Evolutionary conservation across 2,797 vertebrate species (phyloP).

Genomic region (Lacerta bilineata): DNA sequence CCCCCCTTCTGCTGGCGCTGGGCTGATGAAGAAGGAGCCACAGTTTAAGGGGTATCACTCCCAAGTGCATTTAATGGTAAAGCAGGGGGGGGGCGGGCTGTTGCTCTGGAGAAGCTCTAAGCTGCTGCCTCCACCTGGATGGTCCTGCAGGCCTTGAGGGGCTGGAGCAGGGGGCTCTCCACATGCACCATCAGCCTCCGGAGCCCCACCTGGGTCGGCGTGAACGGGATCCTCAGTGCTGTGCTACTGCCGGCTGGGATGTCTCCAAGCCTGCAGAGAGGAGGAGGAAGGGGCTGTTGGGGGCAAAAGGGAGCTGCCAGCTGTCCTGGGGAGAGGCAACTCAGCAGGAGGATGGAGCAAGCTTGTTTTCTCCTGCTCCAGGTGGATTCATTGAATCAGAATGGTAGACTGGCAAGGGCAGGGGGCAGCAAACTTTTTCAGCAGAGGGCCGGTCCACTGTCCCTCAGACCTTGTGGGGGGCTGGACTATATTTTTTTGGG

Average conservation of each 20-base stretch:
- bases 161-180: constrained; percentile 78
- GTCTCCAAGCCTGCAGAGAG: constrained; percentile 65
- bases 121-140: neutral
- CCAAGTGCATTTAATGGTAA: neutral
- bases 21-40: neutral
- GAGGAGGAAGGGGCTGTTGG: neutral
- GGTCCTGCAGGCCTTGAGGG: constrained; percentile 73
- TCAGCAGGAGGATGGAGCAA: no score
- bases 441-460: no score
- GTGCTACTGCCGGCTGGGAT: constrained; percentile 59
- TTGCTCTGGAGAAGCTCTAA: neutral
- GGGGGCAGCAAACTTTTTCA: no score
- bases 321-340: no score
- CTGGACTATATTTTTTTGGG: no score
- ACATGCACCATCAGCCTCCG: constrained; percentile 78
- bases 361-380: neutral
- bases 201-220: constrained; percentile 74
- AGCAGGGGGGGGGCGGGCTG: no score
- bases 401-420: no score
- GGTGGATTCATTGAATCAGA: no score
- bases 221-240: constrained; percentile 65
- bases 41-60: neutral
- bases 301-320: no score
- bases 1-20: neutral
- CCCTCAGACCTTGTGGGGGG: no score